Base-by-base conservation (phyloP, 1,140 invertebrate genomes). In the Drosophila lowei region DNA sequence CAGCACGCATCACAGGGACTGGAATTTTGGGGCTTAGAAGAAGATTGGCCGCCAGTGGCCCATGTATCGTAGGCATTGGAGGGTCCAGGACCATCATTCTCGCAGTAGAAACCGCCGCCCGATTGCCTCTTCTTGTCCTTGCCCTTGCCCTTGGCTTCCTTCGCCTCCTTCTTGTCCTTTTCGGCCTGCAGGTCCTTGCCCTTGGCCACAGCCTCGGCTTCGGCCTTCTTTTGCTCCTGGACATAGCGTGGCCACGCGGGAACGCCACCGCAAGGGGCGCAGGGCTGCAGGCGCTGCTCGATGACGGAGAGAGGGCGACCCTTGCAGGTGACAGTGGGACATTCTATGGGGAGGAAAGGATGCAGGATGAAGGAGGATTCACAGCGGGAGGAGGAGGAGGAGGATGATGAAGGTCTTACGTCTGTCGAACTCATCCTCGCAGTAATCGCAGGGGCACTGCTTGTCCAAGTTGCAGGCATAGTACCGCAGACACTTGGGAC, bases 401-500 rank as follows among this genome's bases (percentile, higher is more conserved):
- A 42, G 8, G 5, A 47, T 7, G 1, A 15, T 18, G 18, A 18
- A 18, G 18, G 18, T 11, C 70, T 72, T 42, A 89, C 84, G 76
- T 41, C 84, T 78, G 46, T 89, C 84, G n/a, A 89, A 89, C 16
- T 84, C 79, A 42, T 89, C 85, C 49, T 89, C 85, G 13, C 90
- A 88, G 28, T 67, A 75, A 6, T 89, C 90, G 11, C 79, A 79
- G 38, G 90, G 90, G 47, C 83, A 90, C 41, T 83, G 34, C 41
- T 78, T 88, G 60, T 91, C 89, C 50, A 90, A 25, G 47, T 90
- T 90, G 48, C 86, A 90, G 41, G 77, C 62, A 50, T 83, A 91
- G 49, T 91, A 91, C 6, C 90, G 70, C n/a, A 62, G 50, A 23
- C 77, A 76, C 30, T 70, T 62, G 1, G 50, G 47, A 0, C 38